Base-by-base conservation (phyloP, 2,888 invertebrate species). In the Phyto melanocephala region DNA sequence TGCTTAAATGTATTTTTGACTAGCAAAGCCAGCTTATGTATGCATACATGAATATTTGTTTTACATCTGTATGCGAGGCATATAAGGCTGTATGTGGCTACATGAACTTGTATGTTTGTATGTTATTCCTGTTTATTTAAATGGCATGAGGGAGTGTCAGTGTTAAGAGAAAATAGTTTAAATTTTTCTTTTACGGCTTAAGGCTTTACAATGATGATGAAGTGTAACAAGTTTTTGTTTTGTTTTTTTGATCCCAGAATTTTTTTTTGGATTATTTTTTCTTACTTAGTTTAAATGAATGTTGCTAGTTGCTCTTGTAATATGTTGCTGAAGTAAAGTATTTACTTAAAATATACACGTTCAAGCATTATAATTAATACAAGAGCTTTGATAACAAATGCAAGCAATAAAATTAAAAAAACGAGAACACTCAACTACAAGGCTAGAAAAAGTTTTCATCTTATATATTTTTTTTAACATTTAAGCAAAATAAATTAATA, bases 361-460 rank as follows among this genome's bases (percentile, higher is more conserved):
- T 63, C 56, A 35, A 67, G 67, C 37, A 40, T 50, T 81, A 81
- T 68, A 78, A 79, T 79, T 75, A 79, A 75, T 68, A 78, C 50
- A 45, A 67, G 42, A 15, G 50, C 62, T 81, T 78, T 81, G 22
- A 42, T 58, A 78, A 63, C n/a, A 68, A 76, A 54, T 76, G 45
- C 80, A 42, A 60, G 65, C 65, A 76, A 72, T 71, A 52, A 54
- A 62, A 67, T 67, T 45, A 10, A n/a, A 76, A 62, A 58, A 45
- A 56, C 2, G n/a, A 52, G 40, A 58, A 37, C 35, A 54, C 22
- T 71, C 3, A 11, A 28, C 28, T 28, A 35, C 50, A 40, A 71
- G 67, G 54, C 65, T 17, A 62, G 28, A 67, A 63, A 62, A 81
- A 77, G 54, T 81, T 52, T 81, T 47, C 54, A 52, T 67, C 17